Conservation (phyloP, 2,888 invertebrate genomes). For the Dryobotodes eremita region DNA sequence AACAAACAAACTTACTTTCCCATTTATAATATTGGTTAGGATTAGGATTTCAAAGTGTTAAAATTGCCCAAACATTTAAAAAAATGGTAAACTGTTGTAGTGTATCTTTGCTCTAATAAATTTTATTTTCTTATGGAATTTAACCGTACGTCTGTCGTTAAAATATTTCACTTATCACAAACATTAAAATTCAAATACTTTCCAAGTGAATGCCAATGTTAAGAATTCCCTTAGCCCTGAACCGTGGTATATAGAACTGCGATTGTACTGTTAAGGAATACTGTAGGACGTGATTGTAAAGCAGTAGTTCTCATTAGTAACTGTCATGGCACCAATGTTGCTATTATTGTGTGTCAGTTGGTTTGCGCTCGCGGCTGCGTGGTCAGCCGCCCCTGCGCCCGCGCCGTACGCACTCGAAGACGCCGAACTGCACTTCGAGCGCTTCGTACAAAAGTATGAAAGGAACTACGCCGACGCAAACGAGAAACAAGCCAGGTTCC, state of each 20-base stretch:
- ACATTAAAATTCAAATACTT: constrained; percentile 12
- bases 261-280: too few species aligned
- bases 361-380: constrained; percentile 4
- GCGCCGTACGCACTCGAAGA: constrained; percentile 28
- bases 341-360: constrained; percentile 26
- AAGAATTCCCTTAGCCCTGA: not conserved
- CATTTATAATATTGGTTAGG: too few species aligned
- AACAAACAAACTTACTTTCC: too few species aligned
- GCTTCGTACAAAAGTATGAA: constrained; percentile 34
- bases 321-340: constrained; percentile 21
- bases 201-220: not conserved
- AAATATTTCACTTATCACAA: not conserved
- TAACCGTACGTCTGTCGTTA: not conserved
- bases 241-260: constrained; percentile 14
- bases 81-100: too few species aligned
- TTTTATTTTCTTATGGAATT: not conserved
- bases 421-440: constrained; percentile 45
- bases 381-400: not conserved
- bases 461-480: constrained; percentile 32
- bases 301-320: not conserved
- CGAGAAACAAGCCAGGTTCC: constrained; percentile 49
- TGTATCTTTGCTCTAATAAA: too few species aligned
- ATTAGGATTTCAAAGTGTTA: too few species aligned
- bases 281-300: not conserved
- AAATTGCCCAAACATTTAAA: too few species aligned